These are phyloP conservation scores for Pseudomyrmex pallidus DNA, from an alignment of 1,140 invertebrate genomes.

Conservation along the genomic window DNA sequence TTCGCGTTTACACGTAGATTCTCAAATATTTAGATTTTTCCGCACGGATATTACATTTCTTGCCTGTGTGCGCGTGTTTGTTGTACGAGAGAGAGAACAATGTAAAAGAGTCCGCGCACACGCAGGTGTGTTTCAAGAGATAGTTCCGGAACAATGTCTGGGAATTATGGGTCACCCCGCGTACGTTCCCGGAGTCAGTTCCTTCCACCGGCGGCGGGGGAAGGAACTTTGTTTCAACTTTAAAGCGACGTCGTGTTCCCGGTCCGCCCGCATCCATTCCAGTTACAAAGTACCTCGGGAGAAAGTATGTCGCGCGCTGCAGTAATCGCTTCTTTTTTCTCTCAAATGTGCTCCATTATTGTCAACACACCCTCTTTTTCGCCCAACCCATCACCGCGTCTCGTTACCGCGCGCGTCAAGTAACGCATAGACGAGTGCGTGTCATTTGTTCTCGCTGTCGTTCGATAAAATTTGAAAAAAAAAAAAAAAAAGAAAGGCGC, in stretches of 20 bases:
- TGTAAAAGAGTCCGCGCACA: conserved; percentile 25
- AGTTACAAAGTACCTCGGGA: conserved; percentile 70
- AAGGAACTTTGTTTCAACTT: conserved; percentile 73
- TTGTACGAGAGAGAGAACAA: background rate
- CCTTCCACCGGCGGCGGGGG: conserved; percentile 8
- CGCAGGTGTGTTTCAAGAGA: conserved; percentile 11
- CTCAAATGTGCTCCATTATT: conserved; percentile 65
- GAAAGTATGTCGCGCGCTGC: conserved; percentile 62
- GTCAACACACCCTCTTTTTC: conserved; percentile 44
- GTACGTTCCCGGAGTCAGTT: conserved; percentile 45
- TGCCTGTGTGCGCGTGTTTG: background rate
- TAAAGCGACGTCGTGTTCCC: conserved; percentile 70
- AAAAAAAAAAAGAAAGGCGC: background rate
- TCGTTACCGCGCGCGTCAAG: conserved; percentile 30
- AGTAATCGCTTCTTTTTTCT: conserved; percentile 70
- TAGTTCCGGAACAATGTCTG: conserved; percentile 36
- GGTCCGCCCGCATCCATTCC: conserved; percentile 70
- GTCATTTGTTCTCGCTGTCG: background rate
- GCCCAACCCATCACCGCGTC: background rate
- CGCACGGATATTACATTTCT: conserved; percentile 2
- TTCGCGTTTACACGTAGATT: background rate
- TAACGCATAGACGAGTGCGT: background rate
- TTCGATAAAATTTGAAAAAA: background rate
- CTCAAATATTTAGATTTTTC: background rate
- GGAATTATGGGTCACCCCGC: conserved; percentile 59